Percentiles rank a stretch among this genome's conserved stretches.
phyloP scores from a whole-genome alignment of 2,888 invertebrate species.

The Calliopum simillimum region DNA sequence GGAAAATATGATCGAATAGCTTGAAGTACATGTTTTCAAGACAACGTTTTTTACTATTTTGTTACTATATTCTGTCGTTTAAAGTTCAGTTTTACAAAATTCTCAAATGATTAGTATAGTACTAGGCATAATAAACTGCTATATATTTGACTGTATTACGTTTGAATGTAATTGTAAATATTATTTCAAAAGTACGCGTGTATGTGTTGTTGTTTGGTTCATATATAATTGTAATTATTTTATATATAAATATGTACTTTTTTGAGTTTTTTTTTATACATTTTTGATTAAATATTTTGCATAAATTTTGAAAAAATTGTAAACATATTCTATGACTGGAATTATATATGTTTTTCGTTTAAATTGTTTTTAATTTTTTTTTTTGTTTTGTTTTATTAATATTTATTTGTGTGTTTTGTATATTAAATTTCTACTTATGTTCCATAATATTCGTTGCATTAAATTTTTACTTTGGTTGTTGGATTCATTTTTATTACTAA shows the following conservation, averaged over 20 bases:
- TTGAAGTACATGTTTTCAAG: no score
- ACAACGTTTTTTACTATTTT: no score
- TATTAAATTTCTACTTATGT: constrained; percentile 67
- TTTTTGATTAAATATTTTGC: background rate
- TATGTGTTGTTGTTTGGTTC: no score
- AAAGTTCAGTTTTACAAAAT: no score
- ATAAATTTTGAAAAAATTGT: background rate
- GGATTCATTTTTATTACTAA: constrained; percentile 53
- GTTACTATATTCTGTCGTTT: no score
- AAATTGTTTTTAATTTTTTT: constrained; percentile 21
- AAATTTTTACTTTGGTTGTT: constrained; percentile 64
- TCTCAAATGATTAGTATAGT: no score
- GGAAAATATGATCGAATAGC: no score
- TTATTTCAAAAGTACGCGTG: no score
- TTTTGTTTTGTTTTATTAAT: constrained; percentile 24
- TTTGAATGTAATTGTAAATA: no score
- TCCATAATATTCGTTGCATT: constrained; percentile 69
- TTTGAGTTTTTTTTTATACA: background rate
- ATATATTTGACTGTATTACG: no score
- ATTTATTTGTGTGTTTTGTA: constrained; percentile 51
- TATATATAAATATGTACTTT: background rate
- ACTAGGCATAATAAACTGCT: no score
- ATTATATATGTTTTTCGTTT: constrained; percentile 14
- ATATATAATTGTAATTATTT: no score
- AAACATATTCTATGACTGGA: constrained; percentile 17